Conservation (phyloP, 2,888 invertebrate species). For the Catocala fraxini region DNA sequence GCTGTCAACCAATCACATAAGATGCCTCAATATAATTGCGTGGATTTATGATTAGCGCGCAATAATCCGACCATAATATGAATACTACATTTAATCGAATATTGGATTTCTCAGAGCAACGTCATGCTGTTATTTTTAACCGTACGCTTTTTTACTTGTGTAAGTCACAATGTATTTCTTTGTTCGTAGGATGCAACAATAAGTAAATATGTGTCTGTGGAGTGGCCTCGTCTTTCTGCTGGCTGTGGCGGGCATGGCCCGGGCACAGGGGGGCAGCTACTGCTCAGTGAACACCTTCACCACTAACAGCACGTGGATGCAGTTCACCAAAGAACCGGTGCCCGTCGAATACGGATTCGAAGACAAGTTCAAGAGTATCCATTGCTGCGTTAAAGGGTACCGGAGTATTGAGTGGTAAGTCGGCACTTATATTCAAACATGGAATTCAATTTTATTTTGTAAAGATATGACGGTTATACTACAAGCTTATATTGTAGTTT, state of each 20-base stretch:
- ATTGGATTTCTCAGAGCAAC: no score
- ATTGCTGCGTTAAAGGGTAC: constrained; percentile 93
- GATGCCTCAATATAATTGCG: no score
- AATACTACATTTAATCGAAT: no score
- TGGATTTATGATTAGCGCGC: no score
- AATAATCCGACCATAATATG: no score
- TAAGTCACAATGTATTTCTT: constrained; percentile 9
- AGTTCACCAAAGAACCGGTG: constrained; percentile 92
- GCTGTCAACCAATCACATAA: no score
- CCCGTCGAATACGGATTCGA: constrained; percentile 90
- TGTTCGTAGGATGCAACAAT: constrained; percentile 61
- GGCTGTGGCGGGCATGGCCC: constrained; percentile 57
- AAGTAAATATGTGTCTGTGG: constrained; percentile 63
- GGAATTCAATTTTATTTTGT: neutral
- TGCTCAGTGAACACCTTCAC: constrained; percentile 88
- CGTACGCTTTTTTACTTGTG: neutral
- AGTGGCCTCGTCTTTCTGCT: constrained; percentile 58
- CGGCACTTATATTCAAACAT: constrained; percentile 4
- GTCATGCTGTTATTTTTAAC: no score
- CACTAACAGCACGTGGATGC: constrained; percentile 89
- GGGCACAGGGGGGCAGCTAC: constrained; percentile 77
- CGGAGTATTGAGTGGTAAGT: constrained; percentile 94
- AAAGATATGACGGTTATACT: no score
- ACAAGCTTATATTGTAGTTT: neutral
- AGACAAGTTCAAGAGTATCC: constrained; percentile 91